Evolutionary conservation across 2,113 vertebrate species (phyloP), one percentile per base, ranked within the genome.

Genomic region (Sceloporus undulatus): DNA sequence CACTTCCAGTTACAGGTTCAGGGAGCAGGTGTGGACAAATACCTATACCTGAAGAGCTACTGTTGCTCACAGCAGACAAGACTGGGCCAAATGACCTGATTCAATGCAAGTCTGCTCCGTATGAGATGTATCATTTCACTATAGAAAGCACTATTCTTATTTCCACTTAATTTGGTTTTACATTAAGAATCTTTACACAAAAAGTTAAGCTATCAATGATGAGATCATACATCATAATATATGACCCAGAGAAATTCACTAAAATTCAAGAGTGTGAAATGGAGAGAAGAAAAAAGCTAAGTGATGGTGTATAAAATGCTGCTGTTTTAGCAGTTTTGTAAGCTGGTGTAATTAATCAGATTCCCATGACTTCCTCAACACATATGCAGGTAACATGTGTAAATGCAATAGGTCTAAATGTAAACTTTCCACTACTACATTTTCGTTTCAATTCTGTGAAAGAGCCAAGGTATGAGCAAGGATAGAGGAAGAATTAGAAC

Each of bases 51-150:
- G 66, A 70, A 71, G 40, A 82, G 66, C 14, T 40, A 80, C n/a
- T 62, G n/a, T 10, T 42, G 54, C 25, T 13, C 82, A 23, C 25
- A 38, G 21, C 42, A 74, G 19, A 38, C 65, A 74, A 11, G 19
- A 74, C 10, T 56, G 6, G 27, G 10, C 52, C 54, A 84, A 56
- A 79, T 56, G 29, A 27, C 1, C 48, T 52, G 52, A 74, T 52
- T 74, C n/a, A 38, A 40, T 56, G 23, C 5, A 84, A 73, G 52
- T 5, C 48, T 34, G 70, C 19, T 38, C 56, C 82, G 38, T 56
- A 74, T 18, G 27, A 91, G 66, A 73, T 56, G 91, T 87, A 9
- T 84, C 48, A 18, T 18, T 52, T 48, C n/a, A 54, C 56, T 84
- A 82, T 81, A 25, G 85, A 92, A 89, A 89, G 48, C 10, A 25